These are phyloP conservation scores for Druon quercuslanigerum DNA, from an alignment of 1,140 invertebrate genomes.

Conservation along the genomic window DNA sequence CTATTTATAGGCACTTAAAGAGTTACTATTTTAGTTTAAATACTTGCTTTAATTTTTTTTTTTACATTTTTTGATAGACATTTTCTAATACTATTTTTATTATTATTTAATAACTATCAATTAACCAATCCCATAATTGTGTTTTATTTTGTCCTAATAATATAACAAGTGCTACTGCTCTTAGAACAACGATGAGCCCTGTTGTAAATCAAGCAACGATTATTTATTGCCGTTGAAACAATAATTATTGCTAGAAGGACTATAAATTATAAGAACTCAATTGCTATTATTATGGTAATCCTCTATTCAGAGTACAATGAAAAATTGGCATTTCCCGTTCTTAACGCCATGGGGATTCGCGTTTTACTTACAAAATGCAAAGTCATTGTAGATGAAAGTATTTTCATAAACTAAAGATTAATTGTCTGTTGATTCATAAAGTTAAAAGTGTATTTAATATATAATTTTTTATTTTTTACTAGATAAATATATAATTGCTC, in stretches of 20 bases:
- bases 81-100: too few relatives aligned
- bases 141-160: slow-evolving; percentile 11
- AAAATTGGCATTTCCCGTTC: slow-evolving; percentile 26
- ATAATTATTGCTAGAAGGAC: slow-evolving; percentile 26
- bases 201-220: slow-evolving; percentile 16
- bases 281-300: slow-evolving; percentile 28
- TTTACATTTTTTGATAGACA: background rate
- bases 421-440: background rate
- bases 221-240: slow-evolving; percentile 28
- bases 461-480: background rate
- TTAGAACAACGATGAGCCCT: slow-evolving; percentile 5
- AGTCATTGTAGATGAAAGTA: slow-evolving; percentile 24
- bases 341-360: slow-evolving; percentile 25
- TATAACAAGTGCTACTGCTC: slow-evolving; percentile 1
- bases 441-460: background rate
- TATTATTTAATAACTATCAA: background rate
- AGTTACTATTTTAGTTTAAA: too few relatives aligned
- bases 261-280: slow-evolving; percentile 25
- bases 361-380: slow-evolving; percentile 6
- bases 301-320: background rate
- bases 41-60: too few relatives aligned
- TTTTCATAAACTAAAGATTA: slow-evolving; percentile 15
- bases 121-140: background rate
- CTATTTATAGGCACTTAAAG: too few relatives aligned
- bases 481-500: background rate